Conservation (phyloP, 2,797 vertebrate species). For the Notolabrus celidotus region DNA sequence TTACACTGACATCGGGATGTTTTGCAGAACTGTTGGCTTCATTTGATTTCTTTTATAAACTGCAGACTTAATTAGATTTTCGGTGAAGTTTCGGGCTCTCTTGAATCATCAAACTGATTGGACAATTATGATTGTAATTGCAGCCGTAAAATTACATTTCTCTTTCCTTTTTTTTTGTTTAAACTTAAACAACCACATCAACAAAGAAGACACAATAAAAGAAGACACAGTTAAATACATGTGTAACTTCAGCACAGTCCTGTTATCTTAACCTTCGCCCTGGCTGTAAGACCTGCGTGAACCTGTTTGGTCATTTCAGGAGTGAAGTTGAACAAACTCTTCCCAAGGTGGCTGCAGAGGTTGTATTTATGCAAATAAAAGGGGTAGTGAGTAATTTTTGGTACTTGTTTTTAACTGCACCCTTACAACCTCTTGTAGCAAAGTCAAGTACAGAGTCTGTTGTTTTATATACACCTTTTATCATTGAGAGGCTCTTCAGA, state of each 20-base stretch:
- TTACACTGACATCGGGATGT: slow-evolving; percentile 5
- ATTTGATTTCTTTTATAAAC: slow-evolving; percentile 9
- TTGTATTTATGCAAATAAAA: slow-evolving; percentile 22
- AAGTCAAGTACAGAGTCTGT: slow-evolving; percentile 36
- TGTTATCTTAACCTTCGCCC: background rate
- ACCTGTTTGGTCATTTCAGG: background rate
- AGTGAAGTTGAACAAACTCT: slow-evolving; percentile 1
- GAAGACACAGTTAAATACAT: background rate
- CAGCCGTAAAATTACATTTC: background rate
- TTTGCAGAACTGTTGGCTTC: background rate
- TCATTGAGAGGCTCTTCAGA: slow-evolving; percentile 5
- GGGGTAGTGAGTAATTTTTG: slow-evolving; percentile 1
- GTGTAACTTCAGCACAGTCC: background rate
- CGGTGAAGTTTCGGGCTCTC: background rate
- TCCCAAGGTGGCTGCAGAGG: background rate
- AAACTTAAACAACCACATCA: too few species aligned
- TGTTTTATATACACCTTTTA: background rate
- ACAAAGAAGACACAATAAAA: too few species aligned
- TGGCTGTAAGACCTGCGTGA: background rate
- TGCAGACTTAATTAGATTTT: slow-evolving; percentile 8
- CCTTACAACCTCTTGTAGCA: slow-evolving; percentile 20
- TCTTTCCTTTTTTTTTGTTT: background rate
- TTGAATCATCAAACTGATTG: slow-evolving; percentile 8
- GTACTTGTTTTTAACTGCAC: slow-evolving; percentile 25
- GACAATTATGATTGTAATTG: background rate